Base-by-base conservation (phyloP, 2,113 vertebrate genomes). In the Centropus unirufus region DNA sequence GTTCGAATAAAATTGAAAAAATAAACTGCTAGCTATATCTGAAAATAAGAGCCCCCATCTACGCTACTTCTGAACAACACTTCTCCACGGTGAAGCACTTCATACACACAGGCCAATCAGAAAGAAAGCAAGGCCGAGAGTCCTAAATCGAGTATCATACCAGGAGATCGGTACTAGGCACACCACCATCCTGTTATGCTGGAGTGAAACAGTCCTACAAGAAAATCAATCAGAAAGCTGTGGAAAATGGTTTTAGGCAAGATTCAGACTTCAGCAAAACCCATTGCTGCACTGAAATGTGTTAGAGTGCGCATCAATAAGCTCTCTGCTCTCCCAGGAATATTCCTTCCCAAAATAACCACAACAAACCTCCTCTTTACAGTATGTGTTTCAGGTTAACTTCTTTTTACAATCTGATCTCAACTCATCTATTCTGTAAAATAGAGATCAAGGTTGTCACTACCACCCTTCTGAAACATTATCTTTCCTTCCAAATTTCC, bases 171-270 rank as follows among this genome's bases (percentile, higher is more conserved):
- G 36, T 17, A 59, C 21, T 8, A 44, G 23, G 49, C 57, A 76
- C 26, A 6, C 20, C 32, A 67, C 69, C 19, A 76, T 24, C 46
- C 27, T 57, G 11, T 57, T 44, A 72, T 3, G 34, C 40, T 52
- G 19, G 40, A 80, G 20, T n/a, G 23, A 83, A 93, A 66, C 2
- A 69, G 52, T 32, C 34, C 68, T 69, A 57, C 14, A 88, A 22
- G 66, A 91, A 90, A 95, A 95, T 95, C 93, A 74, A 94, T 96
- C 23, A 17, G 44, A 87, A 90, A 81, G 66, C 27, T 55, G 8
- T 88, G 94, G 96, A 96, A 97, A 94, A 95, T 94, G 73, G 84
- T 82, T 96, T 64, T 23, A 84, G 96, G 95, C 95, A 86, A 96
- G 39, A 86, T 68, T 54, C 44, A 90, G 61, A 63, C 36, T 74